Evolutionary conservation across 2,113 vertebrate genomes (phyloP).

Genomic region (Acanthisitta chloris): DNA sequence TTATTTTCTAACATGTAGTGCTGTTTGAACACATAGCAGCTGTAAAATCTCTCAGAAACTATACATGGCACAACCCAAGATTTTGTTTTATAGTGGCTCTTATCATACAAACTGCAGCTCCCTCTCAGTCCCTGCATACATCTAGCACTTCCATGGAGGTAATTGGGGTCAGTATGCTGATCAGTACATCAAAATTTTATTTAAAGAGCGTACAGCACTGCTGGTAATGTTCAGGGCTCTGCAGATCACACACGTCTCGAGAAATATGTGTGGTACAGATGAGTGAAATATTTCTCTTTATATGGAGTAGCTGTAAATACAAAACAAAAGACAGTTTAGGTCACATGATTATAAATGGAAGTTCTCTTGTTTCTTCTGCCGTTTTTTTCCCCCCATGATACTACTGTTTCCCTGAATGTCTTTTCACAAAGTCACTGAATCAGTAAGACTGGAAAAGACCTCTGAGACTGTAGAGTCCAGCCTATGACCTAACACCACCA

Average conservation of each 20-base stretch:
- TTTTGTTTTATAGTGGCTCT: not conserved
- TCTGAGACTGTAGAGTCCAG: too few species aligned
- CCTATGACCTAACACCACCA: too few species aligned
- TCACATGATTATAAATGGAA: not conserved
- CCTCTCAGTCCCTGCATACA: not conserved
- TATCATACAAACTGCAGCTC: not conserved
- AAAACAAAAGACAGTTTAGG: not conserved
- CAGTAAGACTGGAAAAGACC: too few species aligned
- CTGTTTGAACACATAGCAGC: not conserved
- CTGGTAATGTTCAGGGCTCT: not conserved
- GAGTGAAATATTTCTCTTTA: not conserved
- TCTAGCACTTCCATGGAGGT: not conserved
- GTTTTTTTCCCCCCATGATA: not conserved
- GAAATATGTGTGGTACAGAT: not conserved
- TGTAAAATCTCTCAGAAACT: not conserved
- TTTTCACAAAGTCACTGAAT: too few species aligned
- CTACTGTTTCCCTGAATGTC: not conserved
- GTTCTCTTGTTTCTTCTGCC: not conserved
- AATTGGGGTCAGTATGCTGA: not conserved
- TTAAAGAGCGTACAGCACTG: not conserved
- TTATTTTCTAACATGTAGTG: not conserved
- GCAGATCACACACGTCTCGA: not conserved
- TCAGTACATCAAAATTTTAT: not conserved
- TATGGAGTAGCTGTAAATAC: not conserved
- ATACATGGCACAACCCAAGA: not conserved